Evolutionary conservation across 2,113 vertebrate genomes (phyloP).

Genomic region (Pycnonotus jocosus): DNA sequence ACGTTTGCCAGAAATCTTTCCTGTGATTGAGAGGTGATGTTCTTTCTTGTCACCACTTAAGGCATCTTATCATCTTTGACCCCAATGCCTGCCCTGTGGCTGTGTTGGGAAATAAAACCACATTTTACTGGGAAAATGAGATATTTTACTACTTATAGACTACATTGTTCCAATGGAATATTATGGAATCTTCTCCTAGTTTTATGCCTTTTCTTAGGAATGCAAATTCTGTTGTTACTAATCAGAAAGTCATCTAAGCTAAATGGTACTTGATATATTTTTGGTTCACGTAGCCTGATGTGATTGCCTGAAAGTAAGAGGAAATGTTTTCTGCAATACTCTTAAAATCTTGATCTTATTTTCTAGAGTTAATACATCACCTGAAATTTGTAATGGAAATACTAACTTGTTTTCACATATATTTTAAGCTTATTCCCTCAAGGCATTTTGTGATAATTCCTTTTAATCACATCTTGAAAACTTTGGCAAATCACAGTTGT

Average conservation of each 20-base stretch:
- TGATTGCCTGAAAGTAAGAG: background rate
- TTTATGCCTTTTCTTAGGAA: background rate
- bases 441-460: background rate
- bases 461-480: conserved; percentile 1
- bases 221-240: background rate
- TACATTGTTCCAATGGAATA: background rate
- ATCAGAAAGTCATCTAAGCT: background rate
- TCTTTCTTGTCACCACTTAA: fast-evolving
- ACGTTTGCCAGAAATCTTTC: background rate
- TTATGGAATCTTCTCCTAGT: background rate
- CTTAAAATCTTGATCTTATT: background rate
- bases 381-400: background rate
- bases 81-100: background rate
- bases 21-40: background rate
- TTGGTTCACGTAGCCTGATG: background rate
- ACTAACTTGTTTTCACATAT: background rate
- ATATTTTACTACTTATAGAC: background rate
- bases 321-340: background rate
- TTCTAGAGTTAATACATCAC: background rate
- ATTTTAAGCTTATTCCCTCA: background rate
- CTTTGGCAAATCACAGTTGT: background rate
- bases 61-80: background rate
- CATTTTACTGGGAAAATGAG: background rate
- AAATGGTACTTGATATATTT: background rate
- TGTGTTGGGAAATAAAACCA: background rate